Conservation (phyloP, 2,113 vertebrate genomes). For the Rhegmatorhina hoffmannsi region DNA sequence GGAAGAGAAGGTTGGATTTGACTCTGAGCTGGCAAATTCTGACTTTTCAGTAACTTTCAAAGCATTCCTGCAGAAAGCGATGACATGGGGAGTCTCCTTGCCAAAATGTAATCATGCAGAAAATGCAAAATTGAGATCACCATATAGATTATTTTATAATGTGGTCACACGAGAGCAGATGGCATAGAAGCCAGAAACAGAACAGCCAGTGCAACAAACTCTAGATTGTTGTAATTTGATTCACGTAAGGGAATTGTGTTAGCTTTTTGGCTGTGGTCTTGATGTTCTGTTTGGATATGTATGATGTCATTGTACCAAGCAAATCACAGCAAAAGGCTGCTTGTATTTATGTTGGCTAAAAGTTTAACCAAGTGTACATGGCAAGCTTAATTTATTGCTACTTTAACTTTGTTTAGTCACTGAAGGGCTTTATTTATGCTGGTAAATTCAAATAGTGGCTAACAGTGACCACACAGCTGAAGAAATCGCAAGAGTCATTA, state of each 20-base stretch:
- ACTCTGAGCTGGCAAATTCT: conserved; percentile 50
- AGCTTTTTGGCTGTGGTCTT: conserved; percentile 51
- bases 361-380: conserved; percentile 74
- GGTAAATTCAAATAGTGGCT: conserved; percentile 77
- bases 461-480: conserved; percentile 76
- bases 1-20: background rate
- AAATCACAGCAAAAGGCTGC: conserved; percentile 73
- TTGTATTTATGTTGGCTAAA: conserved; percentile 80
- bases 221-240: conserved; percentile 74
- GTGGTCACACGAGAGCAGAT: conserved; percentile 53
- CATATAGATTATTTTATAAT: conserved; percentile 76
- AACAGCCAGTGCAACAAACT: conserved; percentile 49
- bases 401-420: conserved; percentile 81
- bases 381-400: conserved; percentile 77
- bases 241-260: conserved; percentile 72
- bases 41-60: conserved; percentile 70
- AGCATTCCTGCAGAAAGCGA: conserved; percentile 68
- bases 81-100: conserved; percentile 58
- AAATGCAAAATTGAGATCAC: conserved; percentile 75
- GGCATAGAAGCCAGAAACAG: conserved; percentile 52
- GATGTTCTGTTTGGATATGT: conserved; percentile 70
- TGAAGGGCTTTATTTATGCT: conserved; percentile 80
- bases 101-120: conserved; percentile 79
- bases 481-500: conserved; percentile 75
- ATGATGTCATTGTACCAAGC: conserved; percentile 77